A percentile compares a stretch with the other conserved stretches of the same genome.
These are phyloP conservation scores for Aegithalos caudatus DNA, from an alignment of 2,113 vertebrate species.

Conservation along the genomic window DNA sequence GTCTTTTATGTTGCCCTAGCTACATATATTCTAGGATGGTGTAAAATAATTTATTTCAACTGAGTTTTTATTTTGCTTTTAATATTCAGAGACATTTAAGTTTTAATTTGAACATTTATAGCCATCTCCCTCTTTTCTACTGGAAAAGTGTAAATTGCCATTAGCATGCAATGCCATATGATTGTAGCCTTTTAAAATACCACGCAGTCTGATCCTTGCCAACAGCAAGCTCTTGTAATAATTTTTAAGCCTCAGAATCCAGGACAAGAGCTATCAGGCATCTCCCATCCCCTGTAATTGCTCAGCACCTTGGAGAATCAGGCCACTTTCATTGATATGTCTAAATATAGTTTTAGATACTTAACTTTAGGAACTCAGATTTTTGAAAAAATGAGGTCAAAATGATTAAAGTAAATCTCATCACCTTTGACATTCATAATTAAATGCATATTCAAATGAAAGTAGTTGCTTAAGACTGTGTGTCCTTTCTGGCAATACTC, in stretches of 20 bases:
- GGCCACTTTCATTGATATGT: neutral
- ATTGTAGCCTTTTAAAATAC: slow-evolving; percentile 10
- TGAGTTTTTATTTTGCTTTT: neutral
- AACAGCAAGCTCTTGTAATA: neutral
- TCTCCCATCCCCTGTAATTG: neutral
- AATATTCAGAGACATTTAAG: neutral
- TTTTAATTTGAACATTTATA: neutral
- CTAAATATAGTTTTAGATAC: slow-evolving; percentile 26
- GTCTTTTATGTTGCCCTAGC: neutral
- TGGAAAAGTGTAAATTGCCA: neutral
- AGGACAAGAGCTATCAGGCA: neutral
- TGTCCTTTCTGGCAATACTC: neutral
- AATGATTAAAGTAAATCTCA: neutral
- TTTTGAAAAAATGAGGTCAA: neutral
- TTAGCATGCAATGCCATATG: neutral
- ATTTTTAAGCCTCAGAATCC: neutral
- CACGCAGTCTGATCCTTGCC: neutral
- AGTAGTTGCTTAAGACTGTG: neutral
- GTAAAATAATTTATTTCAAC: neutral
- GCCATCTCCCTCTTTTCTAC: neutral
- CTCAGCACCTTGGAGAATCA: slow-evolving; percentile 23
- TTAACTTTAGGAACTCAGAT: neutral
- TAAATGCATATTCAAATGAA: neutral
- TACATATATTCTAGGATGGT: neutral
- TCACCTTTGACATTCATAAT: neutral